These are phyloP conservation scores for Cataglyphis altisquamis DNA, from an alignment of 2,888 invertebrate species.

Conservation along the genomic window DNA sequence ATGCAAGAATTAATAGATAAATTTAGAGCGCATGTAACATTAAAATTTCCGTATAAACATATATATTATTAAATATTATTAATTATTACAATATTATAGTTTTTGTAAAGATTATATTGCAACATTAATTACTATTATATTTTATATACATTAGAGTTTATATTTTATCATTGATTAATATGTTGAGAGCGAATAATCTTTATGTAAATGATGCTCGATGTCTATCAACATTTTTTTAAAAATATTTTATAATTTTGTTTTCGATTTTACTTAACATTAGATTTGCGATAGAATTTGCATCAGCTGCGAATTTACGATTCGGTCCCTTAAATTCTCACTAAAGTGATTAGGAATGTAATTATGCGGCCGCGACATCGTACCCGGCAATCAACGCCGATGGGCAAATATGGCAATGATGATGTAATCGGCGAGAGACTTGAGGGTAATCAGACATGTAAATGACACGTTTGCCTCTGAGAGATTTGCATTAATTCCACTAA, in stretches of 20 bases:
- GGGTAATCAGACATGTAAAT: slow-evolving; percentile 70
- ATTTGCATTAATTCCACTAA: slow-evolving; percentile 73
- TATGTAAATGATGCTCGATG: background rate
- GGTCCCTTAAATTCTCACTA: slow-evolving; percentile 53
- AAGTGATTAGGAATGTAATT: slow-evolving; percentile 57
- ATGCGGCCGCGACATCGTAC: slow-evolving; percentile 43
- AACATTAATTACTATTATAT: background rate
- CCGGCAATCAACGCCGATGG: slow-evolving; percentile 53
- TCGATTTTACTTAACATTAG: slow-evolving; percentile 13
- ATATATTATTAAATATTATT: background rate
- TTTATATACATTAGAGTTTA: background rate
- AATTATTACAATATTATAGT: background rate
- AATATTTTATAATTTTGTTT: background rate
- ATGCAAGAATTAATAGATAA: background rate
- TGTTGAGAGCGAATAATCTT: background rate
- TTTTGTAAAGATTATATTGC: background rate
- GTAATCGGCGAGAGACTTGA: slow-evolving; percentile 49
- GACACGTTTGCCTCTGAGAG: slow-evolving; percentile 68
- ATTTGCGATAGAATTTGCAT: background rate
- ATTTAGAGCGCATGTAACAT: slow-evolving; percentile 1
- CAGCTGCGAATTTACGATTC: slow-evolving; percentile 27
- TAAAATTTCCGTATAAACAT: background rate
- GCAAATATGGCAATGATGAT: slow-evolving; percentile 56
- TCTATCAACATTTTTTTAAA: background rate
- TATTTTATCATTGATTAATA: background rate